Conservation (phyloP, 2,888 invertebrate species). For the Xestia sexstrigata region DNA sequence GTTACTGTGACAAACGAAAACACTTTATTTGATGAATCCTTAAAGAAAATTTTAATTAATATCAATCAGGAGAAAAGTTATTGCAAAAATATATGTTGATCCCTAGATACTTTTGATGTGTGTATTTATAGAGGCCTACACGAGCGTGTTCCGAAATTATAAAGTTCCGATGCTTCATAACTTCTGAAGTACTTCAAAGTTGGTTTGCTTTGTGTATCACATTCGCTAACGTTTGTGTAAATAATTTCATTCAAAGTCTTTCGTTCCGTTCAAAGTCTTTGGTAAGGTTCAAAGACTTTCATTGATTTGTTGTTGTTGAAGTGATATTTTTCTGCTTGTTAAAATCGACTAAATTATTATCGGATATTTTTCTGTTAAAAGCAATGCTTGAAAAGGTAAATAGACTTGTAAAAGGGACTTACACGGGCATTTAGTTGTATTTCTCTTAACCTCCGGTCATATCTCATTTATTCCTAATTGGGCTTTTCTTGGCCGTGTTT, state of each 20-base stretch:
- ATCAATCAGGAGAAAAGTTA: no score
- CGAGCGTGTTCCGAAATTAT: neutral
- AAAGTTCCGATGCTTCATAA: constrained; percentile 17
- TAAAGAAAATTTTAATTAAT: no score
- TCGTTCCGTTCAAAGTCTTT: constrained; percentile 16
- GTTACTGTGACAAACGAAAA: no score
- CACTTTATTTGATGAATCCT: no score
- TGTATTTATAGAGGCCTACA: neutral
- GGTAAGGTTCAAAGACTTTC: constrained; percentile 26
- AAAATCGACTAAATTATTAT: neutral
- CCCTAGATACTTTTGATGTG: no score
- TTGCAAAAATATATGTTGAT: no score
- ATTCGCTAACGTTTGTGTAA: neutral
- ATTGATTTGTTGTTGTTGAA: constrained; percentile 16
- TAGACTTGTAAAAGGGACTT: neutral
- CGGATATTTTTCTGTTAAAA: constrained; percentile 1
- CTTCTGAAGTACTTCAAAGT: constrained; percentile 8
- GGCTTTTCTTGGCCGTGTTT: constrained; percentile 27
- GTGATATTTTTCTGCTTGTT: neutral
- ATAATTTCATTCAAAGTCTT: constrained; percentile 22
- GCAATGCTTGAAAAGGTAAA: neutral
- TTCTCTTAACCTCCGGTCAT: constrained; percentile 29
- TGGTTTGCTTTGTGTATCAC: constrained; percentile 8
- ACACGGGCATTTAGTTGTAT: constrained; percentile 1
- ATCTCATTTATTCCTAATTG: constrained; percentile 48